phyloP scores from a whole-genome alignment of 1,140 invertebrate species.

The Lepidurus arcticus region DNA sequence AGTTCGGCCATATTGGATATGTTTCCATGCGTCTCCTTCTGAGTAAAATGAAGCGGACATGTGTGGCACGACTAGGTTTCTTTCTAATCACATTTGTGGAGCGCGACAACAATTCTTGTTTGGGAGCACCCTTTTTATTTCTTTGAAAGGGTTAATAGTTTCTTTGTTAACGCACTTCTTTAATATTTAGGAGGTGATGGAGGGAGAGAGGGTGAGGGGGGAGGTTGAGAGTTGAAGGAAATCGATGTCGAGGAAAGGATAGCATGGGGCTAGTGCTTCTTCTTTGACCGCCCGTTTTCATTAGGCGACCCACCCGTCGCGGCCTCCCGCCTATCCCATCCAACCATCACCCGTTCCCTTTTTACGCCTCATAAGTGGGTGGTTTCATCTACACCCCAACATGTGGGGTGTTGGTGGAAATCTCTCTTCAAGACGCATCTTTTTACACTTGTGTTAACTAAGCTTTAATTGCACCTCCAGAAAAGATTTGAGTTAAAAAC shows the following conservation, averaged over 20 bases:
- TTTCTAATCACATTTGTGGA: too few species aligned
- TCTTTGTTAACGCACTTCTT: background rate
- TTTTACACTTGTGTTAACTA: conserved; percentile 1
- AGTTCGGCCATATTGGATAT: conserved; percentile 18
- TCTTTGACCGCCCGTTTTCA: conserved; percentile 21
- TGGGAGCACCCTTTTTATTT: background rate
- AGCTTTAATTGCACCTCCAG: too few species aligned
- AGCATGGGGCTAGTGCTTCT: conserved; percentile 12
- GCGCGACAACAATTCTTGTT: too few species aligned
- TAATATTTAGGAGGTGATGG: background rate
- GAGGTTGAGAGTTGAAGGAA: background rate
- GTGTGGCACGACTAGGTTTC: background rate
- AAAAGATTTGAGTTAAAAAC: too few species aligned
- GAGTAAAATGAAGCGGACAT: background rate
- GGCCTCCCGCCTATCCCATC: conserved; percentile 4
- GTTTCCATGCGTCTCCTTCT: background rate
- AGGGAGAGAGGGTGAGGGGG: background rate
- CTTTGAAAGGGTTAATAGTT: background rate
- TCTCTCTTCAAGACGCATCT: background rate
- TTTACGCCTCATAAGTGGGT: conserved; percentile 19
- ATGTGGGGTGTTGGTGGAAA: conserved; percentile 3
- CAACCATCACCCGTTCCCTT: conserved; percentile 9
- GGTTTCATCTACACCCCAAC: background rate
- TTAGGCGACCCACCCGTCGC: background rate
- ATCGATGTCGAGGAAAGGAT: conserved; percentile 21